Percentiles rank a stretch among this genome's conserved stretches.
These are phyloP conservation scores for Antrozous pallidus DNA, from an alignment of 2,797 vertebrate species.

Conservation along the genomic window DNA sequence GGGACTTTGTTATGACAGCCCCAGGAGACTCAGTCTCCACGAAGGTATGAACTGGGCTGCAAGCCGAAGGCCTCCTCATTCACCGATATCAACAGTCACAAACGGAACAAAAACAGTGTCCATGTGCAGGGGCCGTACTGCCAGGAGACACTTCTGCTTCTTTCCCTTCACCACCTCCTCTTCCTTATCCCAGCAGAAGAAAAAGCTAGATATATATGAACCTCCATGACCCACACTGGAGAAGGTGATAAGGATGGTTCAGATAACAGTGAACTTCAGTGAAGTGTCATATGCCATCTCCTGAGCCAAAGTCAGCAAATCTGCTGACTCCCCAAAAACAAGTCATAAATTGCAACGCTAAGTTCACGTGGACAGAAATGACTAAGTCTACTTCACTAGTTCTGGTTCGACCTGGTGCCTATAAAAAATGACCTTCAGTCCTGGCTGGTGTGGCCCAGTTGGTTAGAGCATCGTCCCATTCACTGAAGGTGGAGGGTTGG, in stretches of 20 bases:
- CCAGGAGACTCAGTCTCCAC: not conserved
- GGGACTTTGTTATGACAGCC: not conserved
- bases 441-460: not conserved
- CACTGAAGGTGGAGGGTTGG: not conserved
- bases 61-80: not conserved
- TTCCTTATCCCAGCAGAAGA: not conserved
- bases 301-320: not conserved
- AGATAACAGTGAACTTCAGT: not conserved
- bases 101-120: accelerated
- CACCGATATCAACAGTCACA: not conserved
- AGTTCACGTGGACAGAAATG: not conserved
- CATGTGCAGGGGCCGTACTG: not conserved
- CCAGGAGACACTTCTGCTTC: not conserved
- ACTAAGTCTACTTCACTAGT: not conserved
- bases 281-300: not conserved
- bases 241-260: not conserved
- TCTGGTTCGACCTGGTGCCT: not conserved
- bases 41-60: not conserved
- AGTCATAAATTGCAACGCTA: not conserved
- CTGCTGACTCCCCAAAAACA: not conserved
- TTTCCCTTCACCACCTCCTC: not conserved
- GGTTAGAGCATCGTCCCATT: not conserved
- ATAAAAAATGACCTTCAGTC: not conserved
- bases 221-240: not conserved
- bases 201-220: not conserved